Evolutionary conservation across 2,797 vertebrate species (phyloP).

Genomic region (Phataginus tetradactyla): DNA sequence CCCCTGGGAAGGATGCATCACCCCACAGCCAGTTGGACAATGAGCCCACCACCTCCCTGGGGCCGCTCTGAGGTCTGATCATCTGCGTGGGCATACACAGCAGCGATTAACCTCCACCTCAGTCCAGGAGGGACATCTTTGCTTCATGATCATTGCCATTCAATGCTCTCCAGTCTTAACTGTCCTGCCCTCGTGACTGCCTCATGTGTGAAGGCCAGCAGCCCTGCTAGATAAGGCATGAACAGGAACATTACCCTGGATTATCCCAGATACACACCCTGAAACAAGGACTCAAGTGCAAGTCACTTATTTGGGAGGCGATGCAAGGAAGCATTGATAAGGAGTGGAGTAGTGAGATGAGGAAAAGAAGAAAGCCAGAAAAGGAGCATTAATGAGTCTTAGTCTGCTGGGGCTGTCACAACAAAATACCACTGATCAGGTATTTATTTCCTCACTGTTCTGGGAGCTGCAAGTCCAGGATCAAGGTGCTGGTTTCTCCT

Average conservation of each 20-base stretch:
- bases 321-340: not conserved
- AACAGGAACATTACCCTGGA: not conserved
- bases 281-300: not conserved
- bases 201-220: not conserved
- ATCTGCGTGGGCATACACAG: not conserved
- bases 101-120: not conserved
- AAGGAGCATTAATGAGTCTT: not conserved
- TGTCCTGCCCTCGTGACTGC: not conserved
- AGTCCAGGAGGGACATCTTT: too few species aligned
- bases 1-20: not conserved
- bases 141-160: not conserved
- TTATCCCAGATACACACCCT: not conserved
- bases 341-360: not conserved
- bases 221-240: accelerated
- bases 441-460: not conserved
- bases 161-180: not conserved
- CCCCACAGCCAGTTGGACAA: not conserved
- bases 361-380: not conserved
- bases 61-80: accelerated
- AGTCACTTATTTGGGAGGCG: not conserved
- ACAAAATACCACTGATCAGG: not conserved
- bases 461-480: not conserved
- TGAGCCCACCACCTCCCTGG: not conserved
- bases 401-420: not conserved
- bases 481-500: not conserved